phyloP scores from a whole-genome alignment of 2,888 invertebrate genomes.

The Leptopterna dolabrata region DNA sequence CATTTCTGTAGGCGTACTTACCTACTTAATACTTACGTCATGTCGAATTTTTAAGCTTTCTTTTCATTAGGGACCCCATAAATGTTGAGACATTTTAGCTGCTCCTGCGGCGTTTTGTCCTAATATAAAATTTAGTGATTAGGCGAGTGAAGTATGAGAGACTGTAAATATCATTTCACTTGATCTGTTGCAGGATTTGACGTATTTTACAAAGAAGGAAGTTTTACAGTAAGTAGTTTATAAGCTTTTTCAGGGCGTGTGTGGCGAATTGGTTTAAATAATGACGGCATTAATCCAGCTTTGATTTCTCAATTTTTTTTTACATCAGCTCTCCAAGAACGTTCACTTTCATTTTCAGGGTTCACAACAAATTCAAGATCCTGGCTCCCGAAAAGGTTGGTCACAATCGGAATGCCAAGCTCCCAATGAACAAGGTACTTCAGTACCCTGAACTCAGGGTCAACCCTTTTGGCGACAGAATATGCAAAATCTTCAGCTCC shows the following conservation, averaged over 20 bases:
- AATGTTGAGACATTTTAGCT: too few relatives aligned
- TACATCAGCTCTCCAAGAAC: too few relatives aligned
- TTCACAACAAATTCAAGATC: constrained; percentile 90
- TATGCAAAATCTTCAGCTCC: constrained; percentile 91
- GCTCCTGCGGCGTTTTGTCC: too few relatives aligned
- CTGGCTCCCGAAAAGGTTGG: constrained; percentile 91
- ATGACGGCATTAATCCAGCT: neutral
- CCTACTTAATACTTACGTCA: too few relatives aligned
- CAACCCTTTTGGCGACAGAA: constrained; percentile 91
- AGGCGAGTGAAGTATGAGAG: too few relatives aligned
- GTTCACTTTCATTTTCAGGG: constrained; percentile 74
- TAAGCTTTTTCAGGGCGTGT: neutral
- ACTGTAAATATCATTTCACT: too few relatives aligned
- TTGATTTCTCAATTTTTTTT: too few relatives aligned
- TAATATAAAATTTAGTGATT: too few relatives aligned
- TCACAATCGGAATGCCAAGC: constrained; percentile 86
- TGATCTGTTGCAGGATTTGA: constrained; percentile 77
- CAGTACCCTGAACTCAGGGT: constrained; percentile 89
- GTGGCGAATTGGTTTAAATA: neutral
- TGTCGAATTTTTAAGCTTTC: too few relatives aligned
- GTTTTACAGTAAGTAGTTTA: constrained; percentile 82
- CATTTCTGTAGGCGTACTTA: neutral
- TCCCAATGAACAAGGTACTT: constrained; percentile 85
- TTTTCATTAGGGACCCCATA: too few relatives aligned
- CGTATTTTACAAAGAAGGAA: constrained; percentile 93